Percentiles rank a stretch among this genome's conserved stretches.
Conservation (phyloP, 1,140 invertebrate species). For the Argopecten irradians region DNA sequence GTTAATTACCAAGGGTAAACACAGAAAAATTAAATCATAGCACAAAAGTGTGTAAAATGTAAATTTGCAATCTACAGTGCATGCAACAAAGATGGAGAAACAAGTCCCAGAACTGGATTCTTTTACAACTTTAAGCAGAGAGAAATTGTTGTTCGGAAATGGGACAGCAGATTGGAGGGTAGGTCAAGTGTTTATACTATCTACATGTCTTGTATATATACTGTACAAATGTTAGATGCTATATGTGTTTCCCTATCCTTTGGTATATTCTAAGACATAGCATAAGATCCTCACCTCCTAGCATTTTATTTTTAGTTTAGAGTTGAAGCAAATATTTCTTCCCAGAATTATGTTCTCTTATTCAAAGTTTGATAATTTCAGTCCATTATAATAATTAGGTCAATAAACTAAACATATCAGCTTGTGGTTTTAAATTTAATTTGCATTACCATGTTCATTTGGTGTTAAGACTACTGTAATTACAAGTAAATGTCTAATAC, state of each 20-base stretch:
- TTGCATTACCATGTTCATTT: too few species aligned
- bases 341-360: too few species aligned
- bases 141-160: constrained; percentile 91
- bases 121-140: constrained; percentile 89
- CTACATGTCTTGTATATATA: background rate
- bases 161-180: constrained; percentile 82
- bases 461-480: too few species aligned
- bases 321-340: too few species aligned
- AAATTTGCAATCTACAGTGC: constrained; percentile 77
- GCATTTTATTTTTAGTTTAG: too few species aligned
- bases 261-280: background rate
- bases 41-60: background rate
- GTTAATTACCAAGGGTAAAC: background rate
- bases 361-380: too few species aligned
- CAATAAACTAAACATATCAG: too few species aligned
- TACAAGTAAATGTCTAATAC: too few species aligned
- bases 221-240: background rate
- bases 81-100: constrained; percentile 77
- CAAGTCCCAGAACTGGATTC: constrained; percentile 89
- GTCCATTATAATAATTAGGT: too few species aligned
- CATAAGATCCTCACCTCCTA: too few species aligned
- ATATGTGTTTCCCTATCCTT: background rate
- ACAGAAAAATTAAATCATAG: background rate
- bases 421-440: too few species aligned
- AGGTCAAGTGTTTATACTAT: background rate